These are phyloP conservation scores for Drosophila sulfurigaster DNA, from an alignment of 1,140 invertebrate species.

Conservation along the genomic window DNA sequence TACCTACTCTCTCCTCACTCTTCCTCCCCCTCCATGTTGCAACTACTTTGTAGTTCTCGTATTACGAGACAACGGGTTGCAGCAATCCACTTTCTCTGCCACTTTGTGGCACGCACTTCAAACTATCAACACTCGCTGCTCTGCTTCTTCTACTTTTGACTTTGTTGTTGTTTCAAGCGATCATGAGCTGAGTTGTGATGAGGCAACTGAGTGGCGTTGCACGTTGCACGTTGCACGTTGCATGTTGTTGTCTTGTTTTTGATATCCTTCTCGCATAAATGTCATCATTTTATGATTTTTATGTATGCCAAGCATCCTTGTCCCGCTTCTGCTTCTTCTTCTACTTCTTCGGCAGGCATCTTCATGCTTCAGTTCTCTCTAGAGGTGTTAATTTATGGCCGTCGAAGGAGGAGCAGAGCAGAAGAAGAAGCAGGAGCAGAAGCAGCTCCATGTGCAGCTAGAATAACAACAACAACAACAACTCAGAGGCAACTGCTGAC, in stretches of 20 bases:
- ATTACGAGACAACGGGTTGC: constrained; percentile 40
- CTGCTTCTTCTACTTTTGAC: background rate
- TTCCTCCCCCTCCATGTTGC: background rate
- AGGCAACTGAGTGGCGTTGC: constrained; percentile 9
- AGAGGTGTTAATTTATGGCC: constrained; percentile 78
- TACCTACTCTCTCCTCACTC: background rate
- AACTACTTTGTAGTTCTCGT: constrained; percentile 14
- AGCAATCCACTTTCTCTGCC: constrained; percentile 25
- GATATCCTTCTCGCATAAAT: constrained; percentile 79
- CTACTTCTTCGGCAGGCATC: background rate
- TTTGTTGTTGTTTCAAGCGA: constrained; percentile 17
- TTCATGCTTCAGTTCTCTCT: constrained; percentile 19
- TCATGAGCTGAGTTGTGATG: constrained; percentile 13
- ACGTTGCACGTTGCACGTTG: constrained; percentile 19
- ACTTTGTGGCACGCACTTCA: constrained; percentile 23
- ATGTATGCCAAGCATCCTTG: constrained; percentile 26
- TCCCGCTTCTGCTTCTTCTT: background rate
- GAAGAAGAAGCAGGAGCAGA: constrained; percentile 4
- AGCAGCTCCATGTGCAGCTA: constrained; percentile 22
- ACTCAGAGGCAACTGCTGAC: constrained; percentile 7
- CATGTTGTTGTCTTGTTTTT: constrained; percentile 28
- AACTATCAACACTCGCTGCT: constrained; percentile 36
- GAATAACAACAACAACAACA: constrained; percentile 42
- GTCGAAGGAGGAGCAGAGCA: constrained; percentile 23
- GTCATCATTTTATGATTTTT: constrained; percentile 60